Conservation (phyloP, 2,888 invertebrate genomes). For the Tetramorium bicarinatum region DNA sequence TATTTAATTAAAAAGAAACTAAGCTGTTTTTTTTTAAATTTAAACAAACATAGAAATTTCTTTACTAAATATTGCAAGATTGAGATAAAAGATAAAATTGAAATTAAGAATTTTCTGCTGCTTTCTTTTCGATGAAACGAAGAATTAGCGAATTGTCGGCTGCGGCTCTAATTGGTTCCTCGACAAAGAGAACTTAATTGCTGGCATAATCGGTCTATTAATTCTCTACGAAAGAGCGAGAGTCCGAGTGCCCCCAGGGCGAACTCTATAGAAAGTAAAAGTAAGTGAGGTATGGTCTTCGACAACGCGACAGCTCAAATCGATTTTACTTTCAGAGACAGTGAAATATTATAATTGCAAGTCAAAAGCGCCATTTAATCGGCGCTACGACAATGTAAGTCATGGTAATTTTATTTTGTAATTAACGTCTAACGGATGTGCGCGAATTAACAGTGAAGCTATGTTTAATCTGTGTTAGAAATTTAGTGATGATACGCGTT, state of each 20-base stretch:
- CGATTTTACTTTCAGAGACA: constrained; percentile 61
- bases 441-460: not conserved
- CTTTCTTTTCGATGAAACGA: not conserved
- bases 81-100: not conserved
- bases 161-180: not conserved
- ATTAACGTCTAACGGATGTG: not conserved
- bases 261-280: constrained; percentile 85
- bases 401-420: not conserved
- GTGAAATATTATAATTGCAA: constrained; percentile 14
- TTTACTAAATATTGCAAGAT: not conserved
- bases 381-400: not conserved
- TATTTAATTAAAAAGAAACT: constrained; percentile 1
- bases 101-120: not conserved
- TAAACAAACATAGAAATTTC: not conserved
- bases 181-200: constrained; percentile 56
- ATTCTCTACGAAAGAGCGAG: constrained; percentile 68
- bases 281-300: constrained; percentile 73
- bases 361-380: constrained; percentile 31
- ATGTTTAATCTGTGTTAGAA: not conserved
- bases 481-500: not conserved
- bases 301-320: constrained; percentile 55
- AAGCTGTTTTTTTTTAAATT: not conserved
- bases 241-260: constrained; percentile 68
- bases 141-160: not conserved
- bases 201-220: constrained; percentile 50